Percentiles rank a stretch among this genome's conserved stretches.
Conservation (phyloP, 2,888 invertebrate genomes). For the Nemapogon koenigi region DNA sequence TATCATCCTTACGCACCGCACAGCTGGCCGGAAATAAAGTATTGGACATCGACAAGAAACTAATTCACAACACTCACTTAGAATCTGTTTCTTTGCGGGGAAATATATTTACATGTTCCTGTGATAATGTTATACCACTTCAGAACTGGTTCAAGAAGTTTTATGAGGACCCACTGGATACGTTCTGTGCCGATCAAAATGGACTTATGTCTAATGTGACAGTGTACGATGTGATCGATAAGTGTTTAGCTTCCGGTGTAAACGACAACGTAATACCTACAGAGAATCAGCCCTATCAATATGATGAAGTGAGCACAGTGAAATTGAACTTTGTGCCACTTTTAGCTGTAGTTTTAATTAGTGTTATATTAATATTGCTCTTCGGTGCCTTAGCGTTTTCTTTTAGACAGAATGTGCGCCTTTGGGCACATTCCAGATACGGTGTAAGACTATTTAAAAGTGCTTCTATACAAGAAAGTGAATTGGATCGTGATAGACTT, state of each 20-base stretch:
- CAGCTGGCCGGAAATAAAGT: slow-evolving; percentile 79
- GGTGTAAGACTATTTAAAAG: slow-evolving; percentile 79
- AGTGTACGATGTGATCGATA: slow-evolving; percentile 53
- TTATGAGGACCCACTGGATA: slow-evolving; percentile 68
- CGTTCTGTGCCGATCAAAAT: slow-evolving; percentile 68
- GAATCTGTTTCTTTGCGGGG: slow-evolving; percentile 73
- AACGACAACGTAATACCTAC: slow-evolving; percentile 62
- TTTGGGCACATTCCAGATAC: slow-evolving; percentile 83
- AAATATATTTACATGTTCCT: slow-evolving; percentile 82
- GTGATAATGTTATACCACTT: slow-evolving; percentile 69
- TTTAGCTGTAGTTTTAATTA: slow-evolving; percentile 74
- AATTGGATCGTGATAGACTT: slow-evolving; percentile 70
- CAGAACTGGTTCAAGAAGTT: slow-evolving; percentile 73
- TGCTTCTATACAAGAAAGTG: slow-evolving; percentile 60
- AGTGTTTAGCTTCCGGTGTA: slow-evolving; percentile 52
- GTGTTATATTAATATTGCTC: slow-evolving; percentile 74
- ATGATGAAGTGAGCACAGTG: slow-evolving; percentile 72
- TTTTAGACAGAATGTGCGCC: slow-evolving; percentile 78
- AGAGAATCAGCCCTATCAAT: slow-evolving; percentile 65
- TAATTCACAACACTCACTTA: slow-evolving; percentile 64
- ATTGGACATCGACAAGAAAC: slow-evolving; percentile 71
- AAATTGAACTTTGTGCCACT: slow-evolving; percentile 74
- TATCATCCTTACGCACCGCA: slow-evolving; percentile 73
- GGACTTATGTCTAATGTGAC: slow-evolving; percentile 44
- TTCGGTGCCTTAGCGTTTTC: slow-evolving; percentile 76